phyloP scores from a whole-genome alignment of 2,888 invertebrate species.

The Oeneis ivallda region DNA sequence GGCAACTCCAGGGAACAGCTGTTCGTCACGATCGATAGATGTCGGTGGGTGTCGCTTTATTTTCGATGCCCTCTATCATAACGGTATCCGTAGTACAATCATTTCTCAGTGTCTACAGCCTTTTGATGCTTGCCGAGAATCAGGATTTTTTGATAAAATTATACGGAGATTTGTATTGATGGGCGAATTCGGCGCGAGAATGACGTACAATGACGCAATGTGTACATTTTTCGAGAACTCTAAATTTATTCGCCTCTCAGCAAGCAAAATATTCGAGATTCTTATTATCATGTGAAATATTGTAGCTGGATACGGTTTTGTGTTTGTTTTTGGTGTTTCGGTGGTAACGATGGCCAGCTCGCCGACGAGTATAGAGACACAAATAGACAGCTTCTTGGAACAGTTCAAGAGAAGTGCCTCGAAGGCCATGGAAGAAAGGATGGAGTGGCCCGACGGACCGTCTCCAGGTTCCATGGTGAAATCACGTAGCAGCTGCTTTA shows the following conservation, averaged over 20 bases:
- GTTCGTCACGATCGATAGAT: constrained; percentile 76
- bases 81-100: constrained; percentile 78
- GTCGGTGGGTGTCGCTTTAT: constrained; percentile 79
- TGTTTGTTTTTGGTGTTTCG: constrained; percentile 79
- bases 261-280: constrained; percentile 45
- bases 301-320: constrained; percentile 57
- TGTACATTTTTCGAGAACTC: constrained; percentile 29
- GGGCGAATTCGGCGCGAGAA: constrained; percentile 58
- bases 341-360: constrained; percentile 83
- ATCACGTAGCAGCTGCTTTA: constrained; percentile 77
- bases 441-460: constrained; percentile 78
- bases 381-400: constrained; percentile 92
- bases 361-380: constrained; percentile 88
- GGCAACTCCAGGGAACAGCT: constrained; percentile 69
- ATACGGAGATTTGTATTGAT: constrained; percentile 61
- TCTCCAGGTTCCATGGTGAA: constrained; percentile 72
- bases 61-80: constrained; percentile 70
- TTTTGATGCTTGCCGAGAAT: constrained; percentile 60
- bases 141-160: constrained; percentile 65
- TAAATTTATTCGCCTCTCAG: constrained; percentile 32
- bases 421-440: constrained; percentile 86
- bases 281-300: constrained; percentile 52
- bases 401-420: constrained; percentile 91
- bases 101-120: constrained; percentile 57
- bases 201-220: constrained; percentile 50